phyloP scores from a whole-genome alignment of 2,113 vertebrate genomes.

The Mus spicilegus region DNA sequence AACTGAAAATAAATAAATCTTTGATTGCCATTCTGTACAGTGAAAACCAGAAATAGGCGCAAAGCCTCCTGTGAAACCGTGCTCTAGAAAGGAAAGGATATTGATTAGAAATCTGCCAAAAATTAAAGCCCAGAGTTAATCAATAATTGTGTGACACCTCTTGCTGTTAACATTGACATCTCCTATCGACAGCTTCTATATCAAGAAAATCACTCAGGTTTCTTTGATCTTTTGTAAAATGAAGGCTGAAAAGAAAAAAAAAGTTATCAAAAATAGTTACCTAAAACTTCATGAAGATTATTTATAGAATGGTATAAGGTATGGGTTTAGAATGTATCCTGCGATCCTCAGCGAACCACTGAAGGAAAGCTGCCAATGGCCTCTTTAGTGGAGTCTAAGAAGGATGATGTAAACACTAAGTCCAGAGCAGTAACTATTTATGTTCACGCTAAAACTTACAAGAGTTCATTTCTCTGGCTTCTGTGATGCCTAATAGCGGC shows the following conservation, averaged over 20 bases:
- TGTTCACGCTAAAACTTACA: background rate
- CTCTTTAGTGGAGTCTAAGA: background rate
- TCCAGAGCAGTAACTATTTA: background rate
- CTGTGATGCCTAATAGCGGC: background rate
- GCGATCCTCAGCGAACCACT: background rate
- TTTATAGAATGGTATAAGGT: background rate
- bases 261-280: background rate
- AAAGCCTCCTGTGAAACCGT: background rate
- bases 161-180: slow-evolving; percentile 1
- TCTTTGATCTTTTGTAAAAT: slow-evolving; percentile 17
- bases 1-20: background rate
- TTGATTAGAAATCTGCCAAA: slow-evolving; percentile 45
- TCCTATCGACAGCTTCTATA: background rate
- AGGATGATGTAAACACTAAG: background rate
- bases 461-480: background rate
- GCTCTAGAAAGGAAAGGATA: background rate
- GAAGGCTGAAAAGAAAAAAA: background rate
- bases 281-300: background rate
- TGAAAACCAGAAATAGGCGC: slow-evolving; percentile 16
- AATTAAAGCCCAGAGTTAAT: background rate
- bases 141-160: background rate
- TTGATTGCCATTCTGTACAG: background rate
- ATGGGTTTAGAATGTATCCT: background rate
- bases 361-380: background rate
- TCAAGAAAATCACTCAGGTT: background rate